Evolutionary conservation across 2,888 invertebrate species (phyloP), one percentile per base, ranked within the genome.

Genomic region (Acleris cristana): DNA sequence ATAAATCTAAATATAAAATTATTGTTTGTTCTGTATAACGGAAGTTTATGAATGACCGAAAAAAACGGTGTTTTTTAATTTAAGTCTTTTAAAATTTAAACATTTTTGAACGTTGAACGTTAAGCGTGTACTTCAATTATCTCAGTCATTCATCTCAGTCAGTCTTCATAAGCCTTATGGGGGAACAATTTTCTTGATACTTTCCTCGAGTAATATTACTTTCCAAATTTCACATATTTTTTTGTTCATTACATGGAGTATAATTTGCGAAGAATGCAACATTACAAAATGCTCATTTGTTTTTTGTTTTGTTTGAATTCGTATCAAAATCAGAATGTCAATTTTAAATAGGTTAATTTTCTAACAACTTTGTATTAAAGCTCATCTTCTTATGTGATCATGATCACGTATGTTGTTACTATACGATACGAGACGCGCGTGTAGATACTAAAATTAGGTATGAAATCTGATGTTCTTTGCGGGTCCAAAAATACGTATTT

Each of bases 111-210:
- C 34, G 59, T 30, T 40, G 61, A 58, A 49, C 30, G 65, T 57
- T 53, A 18, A 65, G 58, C 57, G 57, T 67, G 66, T 58, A 63
- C 82, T 85, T 84, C 83, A 87, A 88, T 88, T 88, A 87, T 84
- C 81, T 81, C 56, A 78, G 79, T 78, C 84, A 88, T 89, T 88
- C 83, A 86, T 89, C 88, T 87, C 84, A 84, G 88, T 88, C 87
- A 81, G 76, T 78, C 78, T 85, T 87, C 83, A 86, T 85, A 86
- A 84, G 77, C 78, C 77, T 73, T 72, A 70, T 70, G 72, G 63
- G 69, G 77, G 74, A 81, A 80, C 76, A 76, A 81, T 72, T 74
- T 76, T 79, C 76, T 87, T 88, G 86, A 83, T 86, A 83, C 85
- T 85, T 81, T 71, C 49, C 3, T 51, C 3, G 10, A 51, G 8